Evolutionary conservation across 1,140 invertebrate genomes (phyloP), one percentile per base, ranked within the genome.

Genomic region (Atta cephalotes): DNA sequence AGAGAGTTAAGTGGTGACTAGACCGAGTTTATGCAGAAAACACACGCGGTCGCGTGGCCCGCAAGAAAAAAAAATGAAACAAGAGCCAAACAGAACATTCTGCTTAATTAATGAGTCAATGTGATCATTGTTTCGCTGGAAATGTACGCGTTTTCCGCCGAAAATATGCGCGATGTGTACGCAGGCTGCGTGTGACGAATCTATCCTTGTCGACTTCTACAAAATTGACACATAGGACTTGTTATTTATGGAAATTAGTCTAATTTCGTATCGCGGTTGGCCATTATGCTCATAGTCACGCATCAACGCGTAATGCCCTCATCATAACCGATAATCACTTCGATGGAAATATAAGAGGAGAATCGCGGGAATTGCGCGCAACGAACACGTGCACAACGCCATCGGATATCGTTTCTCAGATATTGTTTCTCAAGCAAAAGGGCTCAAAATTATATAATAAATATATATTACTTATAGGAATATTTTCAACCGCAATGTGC

Each of bases 1-100:
- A 21, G 10, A 28, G n/a, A 31, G 72, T 92, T 92, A 92, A 92
- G 87, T 90, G 92, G 56, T 92, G 92, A 92, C 89, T 92, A 76
- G 89, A 51, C 16, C 53, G n/a, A 77, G 12, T 82, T 89, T 92
- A 92, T 89, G 77, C 58, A 81, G 92, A 92, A 92, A 87, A 86
- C 51, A 66, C 51, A 68, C 66, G 72, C 35, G 71, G 62, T 74
- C 71, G 53, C 63, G 76, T 74, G 81, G 51, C 51, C n/a, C 58
- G 21, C 12, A 45, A 28, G 68, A 74, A 68, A 65, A 56, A 51
- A 56, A 76, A 85, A 66, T 60, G 56, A 28, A 89, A 81, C n/a
- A 16, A 28, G 65, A 71, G 63, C 3, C 14, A 25, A 74, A 58
- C 12, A 21, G 28, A 49, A 62, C 49, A 45, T 78, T 51, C 51